Percentiles rank a stretch among this genome's conserved stretches.
Evolutionary conservation across 2,888 invertebrate genomes (phyloP).

Genomic region (Allophyes oxyacanthae): DNA sequence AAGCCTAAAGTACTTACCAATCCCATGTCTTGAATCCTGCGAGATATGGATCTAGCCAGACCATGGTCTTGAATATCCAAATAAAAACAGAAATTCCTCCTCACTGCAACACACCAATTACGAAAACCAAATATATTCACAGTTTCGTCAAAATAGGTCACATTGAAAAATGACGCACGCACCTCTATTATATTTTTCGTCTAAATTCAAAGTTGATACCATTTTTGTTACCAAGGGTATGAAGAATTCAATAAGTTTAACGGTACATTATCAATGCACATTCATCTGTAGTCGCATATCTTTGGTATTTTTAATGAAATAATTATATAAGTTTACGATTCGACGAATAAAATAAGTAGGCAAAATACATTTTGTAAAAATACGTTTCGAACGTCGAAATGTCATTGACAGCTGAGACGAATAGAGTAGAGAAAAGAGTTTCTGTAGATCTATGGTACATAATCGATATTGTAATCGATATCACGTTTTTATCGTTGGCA

Average conservation of each 20-base stretch:
- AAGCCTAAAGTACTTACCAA: conserved; percentile 88
- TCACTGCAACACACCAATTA: conserved; percentile 73
- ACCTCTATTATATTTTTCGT: conserved; percentile 86
- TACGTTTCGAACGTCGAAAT: conserved; percentile 78
- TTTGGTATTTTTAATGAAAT: conserved; percentile 40
- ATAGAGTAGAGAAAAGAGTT: conserved; percentile 80
- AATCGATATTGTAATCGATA: conserved; percentile 74
- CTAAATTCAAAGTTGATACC: conserved; percentile 84
- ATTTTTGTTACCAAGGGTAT: conserved; percentile 67
- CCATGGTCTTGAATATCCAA: conserved; percentile 93
- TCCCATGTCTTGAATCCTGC: conserved; percentile 92
- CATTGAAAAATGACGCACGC: conserved; percentile 65
- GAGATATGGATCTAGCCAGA: conserved; percentile 90
- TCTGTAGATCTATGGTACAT: conserved; percentile 75
- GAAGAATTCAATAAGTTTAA: conserved; percentile 39
- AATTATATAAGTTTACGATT: conserved; percentile 71
- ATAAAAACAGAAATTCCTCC: conserved; percentile 92
- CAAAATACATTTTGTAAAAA: conserved; percentile 75
- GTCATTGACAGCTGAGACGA: conserved; percentile 85
- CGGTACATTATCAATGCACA: conserved; percentile 33
- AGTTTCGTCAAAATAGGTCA: conserved; percentile 54
- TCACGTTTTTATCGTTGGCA: background rate
- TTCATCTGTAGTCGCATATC: conserved; percentile 25
- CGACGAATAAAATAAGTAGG: conserved; percentile 60
- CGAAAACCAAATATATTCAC: conserved; percentile 29